Base-by-base conservation (phyloP, 2,113 vertebrate genomes). In the Bos indicus region DNA sequence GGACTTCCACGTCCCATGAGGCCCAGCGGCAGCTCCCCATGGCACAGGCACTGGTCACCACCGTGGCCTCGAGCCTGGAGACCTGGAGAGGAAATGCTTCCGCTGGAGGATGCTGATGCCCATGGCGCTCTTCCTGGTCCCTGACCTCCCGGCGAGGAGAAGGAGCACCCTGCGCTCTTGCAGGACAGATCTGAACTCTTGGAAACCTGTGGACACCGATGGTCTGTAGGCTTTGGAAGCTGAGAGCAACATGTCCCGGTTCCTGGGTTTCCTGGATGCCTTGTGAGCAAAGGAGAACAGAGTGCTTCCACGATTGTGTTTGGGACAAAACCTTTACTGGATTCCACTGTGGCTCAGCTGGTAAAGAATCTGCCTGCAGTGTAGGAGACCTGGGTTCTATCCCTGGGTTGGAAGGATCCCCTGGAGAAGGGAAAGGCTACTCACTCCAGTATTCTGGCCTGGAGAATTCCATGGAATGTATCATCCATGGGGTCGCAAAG, bases 1-100 rank as follows among this genome's bases (percentile, higher is more conserved):
- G 96, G 60, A 99, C 97, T 43, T 98, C 96, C 54, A 99, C 84
- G 0, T 14, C 1, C 33, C 33, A 1, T n/a, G 14, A 21, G 64
- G 67, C 67, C 67, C 36, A 46, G 7, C 6, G 43, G 36, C 26
- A 9, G 11, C 52, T 77, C 19, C n/a, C 52, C 40, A 46, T 33
- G 3, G 46, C 7, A 4, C 80, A 96, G 15, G 78, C 46, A 3
- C 7, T 16, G 64, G 92, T 96, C 80, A 94, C 87, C 4, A 40
- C 11, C 12, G 33, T 60, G 33, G 81, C 57, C 3, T 23, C 10
- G 0, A 96, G 80, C 46, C 13, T 86, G 87, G 95, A 88, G 23
- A 51, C 40, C 40, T 40, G 40, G 5, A 40, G 40, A 40, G 1
- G 19, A 96, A 96, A 23, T 0, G 5, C 17, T 2, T 67, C 77